Percentiles rank a stretch among this genome's conserved stretches.
Evolutionary conservation across 2,113 vertebrate genomes (phyloP).

Genomic region (Varanus salvator): DNA sequence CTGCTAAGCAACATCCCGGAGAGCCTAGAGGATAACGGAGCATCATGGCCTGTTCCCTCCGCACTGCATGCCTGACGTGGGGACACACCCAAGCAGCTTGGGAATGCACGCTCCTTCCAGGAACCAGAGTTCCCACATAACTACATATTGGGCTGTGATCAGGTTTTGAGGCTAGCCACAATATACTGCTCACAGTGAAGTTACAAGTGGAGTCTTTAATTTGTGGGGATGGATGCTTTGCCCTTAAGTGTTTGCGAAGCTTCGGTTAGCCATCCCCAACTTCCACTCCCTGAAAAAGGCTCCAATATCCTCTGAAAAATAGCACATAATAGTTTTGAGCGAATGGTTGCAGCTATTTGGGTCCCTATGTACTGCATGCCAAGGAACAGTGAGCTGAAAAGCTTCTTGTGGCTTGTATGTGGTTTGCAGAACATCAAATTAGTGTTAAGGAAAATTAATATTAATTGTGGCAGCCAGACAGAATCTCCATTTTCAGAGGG

Average conservation of each 20-base stretch:
- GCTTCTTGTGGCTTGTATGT: neutral
- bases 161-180: constrained; percentile 70
- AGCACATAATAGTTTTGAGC: neutral
- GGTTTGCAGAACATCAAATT: neutral
- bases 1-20: constrained; percentile 54
- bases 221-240: constrained; percentile 51
- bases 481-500: neutral
- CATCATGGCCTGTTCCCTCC: constrained; percentile 58
- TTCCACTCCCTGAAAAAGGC: neutral
- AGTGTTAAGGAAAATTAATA: neutral
- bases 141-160: constrained; percentile 67
- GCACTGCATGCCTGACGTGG: constrained; percentile 30
- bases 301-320: neutral
- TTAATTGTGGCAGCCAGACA: neutral
- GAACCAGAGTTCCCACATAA: constrained; percentile 76
- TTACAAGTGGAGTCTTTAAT: constrained; percentile 47
- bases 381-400: neutral
- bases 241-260: constrained; percentile 38
- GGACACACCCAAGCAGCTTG: constrained; percentile 73
- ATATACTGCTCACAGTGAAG: constrained; percentile 49
- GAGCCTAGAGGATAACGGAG: constrained; percentile 32
- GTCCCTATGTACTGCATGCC: neutral
- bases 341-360: neutral
- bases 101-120: constrained; percentile 75
- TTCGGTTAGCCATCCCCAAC: constrained; percentile 23